phyloP scores from a whole-genome alignment of 2,797 vertebrate genomes.

The Liparis tanakae region DNA sequence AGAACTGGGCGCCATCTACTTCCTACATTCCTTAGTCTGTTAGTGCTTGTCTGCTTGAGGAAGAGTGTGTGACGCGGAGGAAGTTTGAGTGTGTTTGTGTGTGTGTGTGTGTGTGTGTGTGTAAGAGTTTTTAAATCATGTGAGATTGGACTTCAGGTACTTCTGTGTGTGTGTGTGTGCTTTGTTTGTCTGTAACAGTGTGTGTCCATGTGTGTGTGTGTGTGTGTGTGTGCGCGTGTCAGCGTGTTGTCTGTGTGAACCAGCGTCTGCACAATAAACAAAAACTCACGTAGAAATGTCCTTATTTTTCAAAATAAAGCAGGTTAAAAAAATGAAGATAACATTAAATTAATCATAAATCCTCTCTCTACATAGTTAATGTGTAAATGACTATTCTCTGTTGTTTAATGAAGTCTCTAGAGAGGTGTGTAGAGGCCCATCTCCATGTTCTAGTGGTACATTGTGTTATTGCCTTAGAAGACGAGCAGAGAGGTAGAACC shows the following conservation, averaged over 20 bases:
- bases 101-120: conserved; percentile 1
- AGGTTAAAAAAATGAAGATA: too few relatives aligned
- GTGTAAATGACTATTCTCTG: too few relatives aligned
- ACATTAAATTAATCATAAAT: too few relatives aligned
- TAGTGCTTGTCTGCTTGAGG: conserved; percentile 35
- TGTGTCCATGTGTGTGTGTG: conserved; percentile 7
- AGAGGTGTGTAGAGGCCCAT: too few relatives aligned
- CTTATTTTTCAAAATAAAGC: too few relatives aligned
- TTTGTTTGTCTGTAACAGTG: not conserved
- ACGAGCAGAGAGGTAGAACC: too few relatives aligned
- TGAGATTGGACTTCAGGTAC: conserved; percentile 3
- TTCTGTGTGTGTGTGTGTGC: not conserved
- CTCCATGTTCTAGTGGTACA: too few relatives aligned
- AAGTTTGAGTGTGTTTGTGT: conserved; percentile 10
- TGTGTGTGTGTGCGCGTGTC: conserved; percentile 4
- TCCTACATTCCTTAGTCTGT: conserved; percentile 69
- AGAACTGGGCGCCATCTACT: conserved; percentile 67
- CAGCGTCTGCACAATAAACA: not conserved
- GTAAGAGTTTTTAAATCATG: not conserved
- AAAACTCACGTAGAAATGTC: too few relatives aligned
- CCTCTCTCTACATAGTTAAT: too few relatives aligned
- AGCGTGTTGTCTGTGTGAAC: not conserved
- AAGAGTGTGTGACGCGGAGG: conserved; percentile 21
- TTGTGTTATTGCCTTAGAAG: too few relatives aligned
- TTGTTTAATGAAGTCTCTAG: too few relatives aligned